Percentiles rank a stretch among this genome's conserved stretches.
Conservation (phyloP, 2,797 vertebrate genomes). For the Pempheris klunzingeri region DNA sequence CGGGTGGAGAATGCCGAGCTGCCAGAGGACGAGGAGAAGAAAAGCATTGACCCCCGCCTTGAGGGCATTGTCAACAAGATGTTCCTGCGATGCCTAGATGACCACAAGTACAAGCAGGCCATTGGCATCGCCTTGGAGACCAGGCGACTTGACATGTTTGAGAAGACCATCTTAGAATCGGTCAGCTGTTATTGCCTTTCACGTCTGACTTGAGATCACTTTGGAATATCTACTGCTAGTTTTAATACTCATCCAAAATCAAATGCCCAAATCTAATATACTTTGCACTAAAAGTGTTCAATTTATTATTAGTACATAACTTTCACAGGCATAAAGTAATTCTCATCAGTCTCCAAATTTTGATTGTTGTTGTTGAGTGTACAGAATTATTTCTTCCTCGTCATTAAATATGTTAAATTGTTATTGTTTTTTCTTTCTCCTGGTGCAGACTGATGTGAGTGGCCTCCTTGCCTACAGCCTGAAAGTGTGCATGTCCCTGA, state of each 20-base stretch:
- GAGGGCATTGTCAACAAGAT: constrained; percentile 99
- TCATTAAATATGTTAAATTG: background rate
- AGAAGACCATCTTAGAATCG: constrained; percentile 97
- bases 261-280: background rate
- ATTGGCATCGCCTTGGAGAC: constrained; percentile 98
- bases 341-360: background rate
- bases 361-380: background rate
- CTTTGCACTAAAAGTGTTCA: background rate
- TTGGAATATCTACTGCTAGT: background rate
- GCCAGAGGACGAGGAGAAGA: constrained; percentile 95
- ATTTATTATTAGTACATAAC: background rate
- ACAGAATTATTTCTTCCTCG: background rate
- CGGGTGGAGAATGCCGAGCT: constrained; percentile 98
- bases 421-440: constrained; percentile 25
- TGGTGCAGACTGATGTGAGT: constrained; percentile 93
- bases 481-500: constrained; percentile 99
- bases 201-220: background rate
- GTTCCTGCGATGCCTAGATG: constrained; percentile 97
- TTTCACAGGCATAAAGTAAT: background rate
- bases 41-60: constrained; percentile 93
- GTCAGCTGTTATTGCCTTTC: constrained; percentile 74
- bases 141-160: constrained; percentile 95
- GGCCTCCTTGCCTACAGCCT: constrained; percentile 97
- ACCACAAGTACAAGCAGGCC: constrained; percentile 99
- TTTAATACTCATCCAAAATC: background rate